These are phyloP conservation scores for Drosophila pachea DNA, from an alignment of 1,140 invertebrate species.

Conservation along the genomic window DNA sequence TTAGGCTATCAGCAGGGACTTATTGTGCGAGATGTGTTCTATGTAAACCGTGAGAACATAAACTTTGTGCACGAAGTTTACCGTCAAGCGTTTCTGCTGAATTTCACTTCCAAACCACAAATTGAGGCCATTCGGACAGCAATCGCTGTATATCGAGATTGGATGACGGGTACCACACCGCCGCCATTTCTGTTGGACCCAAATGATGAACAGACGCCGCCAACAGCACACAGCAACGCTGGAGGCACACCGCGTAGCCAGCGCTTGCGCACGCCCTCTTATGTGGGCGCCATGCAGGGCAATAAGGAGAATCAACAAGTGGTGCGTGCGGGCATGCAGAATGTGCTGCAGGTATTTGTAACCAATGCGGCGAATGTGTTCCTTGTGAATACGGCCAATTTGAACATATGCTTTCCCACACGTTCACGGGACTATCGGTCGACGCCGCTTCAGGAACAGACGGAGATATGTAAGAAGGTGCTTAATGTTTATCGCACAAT, in stretches of 20 bases:
- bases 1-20: constrained; percentile 71
- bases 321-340: constrained; percentile 90
- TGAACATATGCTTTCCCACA: constrained; percentile 78
- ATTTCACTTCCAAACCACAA: constrained; percentile 85
- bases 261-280: constrained; percentile 89
- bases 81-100: constrained; percentile 93
- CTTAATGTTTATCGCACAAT: constrained; percentile 98
- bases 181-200: constrained; percentile 94
- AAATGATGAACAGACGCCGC: constrained; percentile 79
- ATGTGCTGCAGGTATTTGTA: constrained; percentile 95
- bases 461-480: constrained; percentile 97
- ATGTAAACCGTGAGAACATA: constrained; percentile 93
- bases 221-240: constrained; percentile 32
- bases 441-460: constrained; percentile 90
- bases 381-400: constrained; percentile 84
- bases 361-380: constrained; percentile 98
- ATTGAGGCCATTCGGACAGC: constrained; percentile 92
- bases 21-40: constrained; percentile 92
- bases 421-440: constrained; percentile 78
- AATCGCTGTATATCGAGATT: constrained; percentile 96
- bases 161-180: constrained; percentile 90
- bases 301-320: constrained; percentile 89
- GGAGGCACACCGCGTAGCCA: constrained; percentile 77
- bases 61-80: constrained; percentile 97
- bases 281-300: constrained; percentile 85